A percentile compares a stretch with the other conserved stretches of the same genome.
Evolutionary conservation across 1,140 invertebrate genomes (phyloP).

Genomic region (Heliconius hermathena): DNA sequence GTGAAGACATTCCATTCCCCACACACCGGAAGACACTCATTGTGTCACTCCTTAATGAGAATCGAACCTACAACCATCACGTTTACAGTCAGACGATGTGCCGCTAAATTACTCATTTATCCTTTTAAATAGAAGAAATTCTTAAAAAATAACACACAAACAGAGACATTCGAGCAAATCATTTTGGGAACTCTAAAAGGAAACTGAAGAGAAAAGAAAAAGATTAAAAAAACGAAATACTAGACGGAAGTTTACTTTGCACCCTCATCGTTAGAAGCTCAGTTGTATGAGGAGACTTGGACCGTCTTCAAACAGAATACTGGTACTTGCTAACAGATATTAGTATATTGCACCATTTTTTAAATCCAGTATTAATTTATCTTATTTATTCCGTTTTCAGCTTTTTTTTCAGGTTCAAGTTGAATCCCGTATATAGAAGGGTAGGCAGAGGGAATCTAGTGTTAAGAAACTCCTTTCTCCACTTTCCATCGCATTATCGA

Average conservation of each 20-base stretch:
- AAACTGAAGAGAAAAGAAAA: conserved; percentile 8
- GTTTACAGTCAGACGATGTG: neutral
- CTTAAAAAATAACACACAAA: neutral
- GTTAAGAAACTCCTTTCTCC: no score
- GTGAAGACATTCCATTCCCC: no score
- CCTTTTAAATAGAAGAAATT: neutral
- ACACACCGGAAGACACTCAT: no score
- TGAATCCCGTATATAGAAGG: no score
- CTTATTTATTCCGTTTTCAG: no score
- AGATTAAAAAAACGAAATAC: conserved; percentile 8
- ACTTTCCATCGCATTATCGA: no score
- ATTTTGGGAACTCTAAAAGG: conserved; percentile 10
- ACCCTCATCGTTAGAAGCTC: conserved; percentile 5
- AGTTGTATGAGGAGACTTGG: conserved; percentile 6
- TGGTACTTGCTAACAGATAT: neutral
- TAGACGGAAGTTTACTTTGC: conserved; percentile 7
- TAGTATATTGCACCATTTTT: neutral
- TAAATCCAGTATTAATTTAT: neutral
- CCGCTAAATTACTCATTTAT: neutral
- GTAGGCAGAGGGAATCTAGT: no score
- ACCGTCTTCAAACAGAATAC: neutral
- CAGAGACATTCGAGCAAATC: conserved; percentile 9
- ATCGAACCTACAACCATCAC: neutral
- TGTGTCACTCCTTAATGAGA: no score
- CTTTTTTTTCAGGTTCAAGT: no score